phyloP scores from a whole-genome alignment of 1,140 invertebrate genomes.

The Rhopalosiphum maidis region DNA sequence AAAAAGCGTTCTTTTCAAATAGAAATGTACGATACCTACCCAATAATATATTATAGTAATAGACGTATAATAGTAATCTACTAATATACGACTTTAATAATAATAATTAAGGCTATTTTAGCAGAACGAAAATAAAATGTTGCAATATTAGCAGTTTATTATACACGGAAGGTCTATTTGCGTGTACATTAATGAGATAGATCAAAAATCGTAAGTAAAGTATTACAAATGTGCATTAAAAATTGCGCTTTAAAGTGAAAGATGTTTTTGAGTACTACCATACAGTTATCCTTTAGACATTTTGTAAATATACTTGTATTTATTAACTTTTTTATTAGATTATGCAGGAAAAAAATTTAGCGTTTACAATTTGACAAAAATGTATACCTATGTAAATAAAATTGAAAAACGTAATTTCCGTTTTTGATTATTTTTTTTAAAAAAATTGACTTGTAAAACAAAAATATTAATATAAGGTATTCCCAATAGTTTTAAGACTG shows the following conservation, averaged over 20 bases:
- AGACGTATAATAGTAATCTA: neutral
- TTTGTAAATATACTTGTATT: neutral
- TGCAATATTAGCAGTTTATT: neutral
- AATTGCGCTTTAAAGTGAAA: neutral
- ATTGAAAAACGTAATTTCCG: no score
- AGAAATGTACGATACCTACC: neutral
- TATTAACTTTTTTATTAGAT: neutral
- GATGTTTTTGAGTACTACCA: neutral
- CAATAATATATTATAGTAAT: neutral
- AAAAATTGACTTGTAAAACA: no score
- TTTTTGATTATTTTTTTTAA: no score
- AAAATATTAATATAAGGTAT: no score
- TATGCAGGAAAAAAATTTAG: neutral
- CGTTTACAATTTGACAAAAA: no score
- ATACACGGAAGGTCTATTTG: neutral
- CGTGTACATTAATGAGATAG: neutral
- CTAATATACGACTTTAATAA: neutral
- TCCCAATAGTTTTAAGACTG: no score
- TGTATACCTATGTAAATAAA: no score
- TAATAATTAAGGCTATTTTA: neutral
- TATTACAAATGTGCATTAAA: neutral
- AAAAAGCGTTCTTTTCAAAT: neutral
- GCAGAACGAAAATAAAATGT: neutral
- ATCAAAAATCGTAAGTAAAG: neutral
- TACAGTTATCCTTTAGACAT: neutral